These are phyloP conservation scores for Carcharodon carcharias DNA, from an alignment of 2,797 vertebrate genomes.

Conservation along the genomic window DNA sequence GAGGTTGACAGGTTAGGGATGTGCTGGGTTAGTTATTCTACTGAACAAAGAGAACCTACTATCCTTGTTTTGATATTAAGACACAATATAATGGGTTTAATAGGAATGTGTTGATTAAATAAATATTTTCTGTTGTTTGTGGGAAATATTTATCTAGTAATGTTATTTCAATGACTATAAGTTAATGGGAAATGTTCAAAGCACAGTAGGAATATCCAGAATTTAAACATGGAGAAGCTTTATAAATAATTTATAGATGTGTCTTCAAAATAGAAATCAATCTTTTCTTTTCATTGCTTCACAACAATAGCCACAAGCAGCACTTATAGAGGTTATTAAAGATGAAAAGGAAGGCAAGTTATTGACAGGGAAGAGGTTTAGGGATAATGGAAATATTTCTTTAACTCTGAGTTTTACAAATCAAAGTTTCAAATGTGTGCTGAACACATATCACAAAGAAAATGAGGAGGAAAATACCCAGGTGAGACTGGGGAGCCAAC, in stretches of 20 bases:
- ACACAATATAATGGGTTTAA: not conserved
- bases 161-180: not conserved
- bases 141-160: not conserved
- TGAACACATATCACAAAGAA: not conserved
- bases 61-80: not conserved
- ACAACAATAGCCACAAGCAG: not conserved
- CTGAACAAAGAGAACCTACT: not conserved
- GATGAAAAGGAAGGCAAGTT: not conserved
- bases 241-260: constrained; percentile 1
- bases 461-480: not conserved
- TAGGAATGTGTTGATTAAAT: not conserved
- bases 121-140: not conserved
- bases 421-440: not conserved
- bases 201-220: not conserved
- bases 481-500: not conserved
- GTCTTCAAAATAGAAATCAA: constrained; percentile 8
- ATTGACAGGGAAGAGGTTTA: not conserved
- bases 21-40: not conserved
- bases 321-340: not conserved
- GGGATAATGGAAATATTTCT: constrained; percentile 10
- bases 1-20: not conserved
- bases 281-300: not conserved
- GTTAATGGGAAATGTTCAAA: not conserved
- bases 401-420: not conserved
- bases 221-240: not conserved